Evolutionary conservation across 1,140 invertebrate genomes (phyloP).

Genomic region (Drosophila lowei): DNA sequence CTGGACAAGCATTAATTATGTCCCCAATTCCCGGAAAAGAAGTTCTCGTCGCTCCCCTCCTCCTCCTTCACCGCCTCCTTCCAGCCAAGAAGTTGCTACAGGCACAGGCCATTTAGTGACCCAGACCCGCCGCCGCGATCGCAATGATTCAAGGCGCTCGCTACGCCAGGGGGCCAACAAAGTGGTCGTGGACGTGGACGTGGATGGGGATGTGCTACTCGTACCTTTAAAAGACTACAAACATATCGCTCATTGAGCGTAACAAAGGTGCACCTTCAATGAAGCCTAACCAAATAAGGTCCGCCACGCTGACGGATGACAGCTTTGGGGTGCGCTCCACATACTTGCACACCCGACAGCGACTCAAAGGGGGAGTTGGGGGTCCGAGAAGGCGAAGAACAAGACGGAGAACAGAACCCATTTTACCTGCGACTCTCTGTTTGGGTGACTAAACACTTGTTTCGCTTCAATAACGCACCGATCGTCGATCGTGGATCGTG

Average conservation of each 20-base stretch:
- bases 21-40: constrained; percentile 58
- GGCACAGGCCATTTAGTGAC: constrained; percentile 48
- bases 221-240: constrained; percentile 31
- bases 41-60: constrained; percentile 6
- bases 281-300: constrained; percentile 83
- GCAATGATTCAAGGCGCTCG: constrained; percentile 52
- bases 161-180: constrained; percentile 2
- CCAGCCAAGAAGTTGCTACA: constrained; percentile 3
- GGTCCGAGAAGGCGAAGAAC: not conserved
- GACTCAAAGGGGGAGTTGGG: too few relatives aligned
- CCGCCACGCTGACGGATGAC: constrained; percentile 54
- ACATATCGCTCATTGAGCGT: constrained; percentile 80
- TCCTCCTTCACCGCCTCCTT: too few relatives aligned
- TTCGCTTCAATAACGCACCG: constrained; percentile 83
- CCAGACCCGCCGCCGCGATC: constrained; percentile 23
- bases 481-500: constrained; percentile 13
- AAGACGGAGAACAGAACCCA: constrained; percentile 56
- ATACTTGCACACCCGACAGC: constrained; percentile 5
- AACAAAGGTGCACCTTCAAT: constrained; percentile 83
- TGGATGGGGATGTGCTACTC: constrained; percentile 1
- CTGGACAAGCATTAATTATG: constrained; percentile 58
- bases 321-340: constrained; percentile 76
- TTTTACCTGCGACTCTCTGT: constrained; percentile 72
- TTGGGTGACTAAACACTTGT: constrained; percentile 83
- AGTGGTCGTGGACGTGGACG: constrained; percentile 6